Base-by-base conservation (phyloP, 2,888 invertebrate species). In the Metellina segmentata region DNA sequence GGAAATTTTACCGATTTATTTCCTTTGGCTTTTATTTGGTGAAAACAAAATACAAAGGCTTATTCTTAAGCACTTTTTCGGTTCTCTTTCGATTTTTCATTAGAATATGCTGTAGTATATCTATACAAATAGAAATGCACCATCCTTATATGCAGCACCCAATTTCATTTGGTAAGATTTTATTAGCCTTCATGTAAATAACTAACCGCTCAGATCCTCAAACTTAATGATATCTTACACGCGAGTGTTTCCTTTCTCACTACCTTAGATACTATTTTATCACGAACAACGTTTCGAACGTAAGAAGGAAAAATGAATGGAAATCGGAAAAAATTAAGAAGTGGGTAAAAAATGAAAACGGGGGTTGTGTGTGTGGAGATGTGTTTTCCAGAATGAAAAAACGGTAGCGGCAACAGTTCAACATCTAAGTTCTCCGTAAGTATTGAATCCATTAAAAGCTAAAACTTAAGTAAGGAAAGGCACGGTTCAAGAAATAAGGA, bases 161-260 rank as follows among this genome's bases (percentile, higher is more conserved):
- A 89, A 89, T 81, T 89, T 75, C 75, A 81, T 75, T 81, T 75
- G 51, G 61, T 48, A 89, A 89, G 88, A 74, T 89, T 88, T 89
- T 89, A 89, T 89, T 89, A 89, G 88, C 70, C 48, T 89, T 74
- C 69, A 75, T 89, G 88, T 82, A 89, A 89, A 89, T 69, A 81
- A 75, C 72, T 89, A 49, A 34, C 53, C 81, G 74, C 69, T 81
- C 61, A 52, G 74, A 81, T 89, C 81, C 88, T 81, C 75, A 81
- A 81, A 89, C 49, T 89, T 89, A 89, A 89, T 74, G 88, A 89
- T 89, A 53, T 61, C 13, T 19, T 81, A 89, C 88, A 89, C 81
- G 88, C 88, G 81, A 89, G 81, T 89, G 61, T 48, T 82, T 82
- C 51, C 53, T 34, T 34, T 34, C 34, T 34, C 34, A 34, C 19